A percentile compares a stretch with the other conserved stretches of the same genome.
phyloP scores from a whole-genome alignment of 2,888 invertebrate genomes.

The Aleiodes leptofemur region DNA sequence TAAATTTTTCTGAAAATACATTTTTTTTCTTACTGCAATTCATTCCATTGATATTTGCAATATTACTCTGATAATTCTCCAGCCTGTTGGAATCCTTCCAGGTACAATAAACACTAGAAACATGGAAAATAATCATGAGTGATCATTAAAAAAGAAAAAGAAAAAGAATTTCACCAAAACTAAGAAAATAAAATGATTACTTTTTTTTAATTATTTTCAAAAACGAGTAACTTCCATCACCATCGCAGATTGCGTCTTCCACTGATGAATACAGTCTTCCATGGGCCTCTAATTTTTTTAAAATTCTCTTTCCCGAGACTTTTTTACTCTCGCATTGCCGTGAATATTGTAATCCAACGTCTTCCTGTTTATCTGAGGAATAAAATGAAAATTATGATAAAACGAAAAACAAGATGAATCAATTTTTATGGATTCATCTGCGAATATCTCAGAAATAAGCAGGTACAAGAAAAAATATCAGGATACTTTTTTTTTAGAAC shows the following conservation, averaged over 20 bases:
- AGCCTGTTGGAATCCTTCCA: slow-evolving; percentile 79
- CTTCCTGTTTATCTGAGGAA: slow-evolving; percentile 15
- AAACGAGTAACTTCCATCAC: slow-evolving; percentile 81
- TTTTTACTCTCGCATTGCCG: slow-evolving; percentile 82
- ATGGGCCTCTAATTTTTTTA: slow-evolving; percentile 78
- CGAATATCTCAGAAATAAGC: no score
- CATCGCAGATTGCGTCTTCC: slow-evolving; percentile 79
- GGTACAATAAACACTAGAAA: slow-evolving; percentile 79
- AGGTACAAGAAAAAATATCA: not conserved
- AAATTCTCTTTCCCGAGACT: slow-evolving; percentile 77
- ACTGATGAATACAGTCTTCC: slow-evolving; percentile 79
- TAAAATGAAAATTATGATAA: slow-evolving; percentile 45
- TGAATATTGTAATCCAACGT: slow-evolving; percentile 78
- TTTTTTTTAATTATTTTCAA: slow-evolving; percentile 77
- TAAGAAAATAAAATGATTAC: slow-evolving; percentile 73
- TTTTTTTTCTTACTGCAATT: slow-evolving; percentile 79
- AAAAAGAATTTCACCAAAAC: not conserved
- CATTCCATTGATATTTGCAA: slow-evolving; percentile 68
- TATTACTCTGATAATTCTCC: slow-evolving; percentile 76
- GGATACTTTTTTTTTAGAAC: not conserved
- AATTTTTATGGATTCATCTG: no score
- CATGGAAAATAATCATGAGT: not conserved
- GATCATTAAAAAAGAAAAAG: no score
- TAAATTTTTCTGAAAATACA: not conserved
- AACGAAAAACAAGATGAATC: no score